Evolutionary conservation across 2,888 invertebrate genomes (phyloP).

Genomic region (Acanthosepion pharaonis): DNA sequence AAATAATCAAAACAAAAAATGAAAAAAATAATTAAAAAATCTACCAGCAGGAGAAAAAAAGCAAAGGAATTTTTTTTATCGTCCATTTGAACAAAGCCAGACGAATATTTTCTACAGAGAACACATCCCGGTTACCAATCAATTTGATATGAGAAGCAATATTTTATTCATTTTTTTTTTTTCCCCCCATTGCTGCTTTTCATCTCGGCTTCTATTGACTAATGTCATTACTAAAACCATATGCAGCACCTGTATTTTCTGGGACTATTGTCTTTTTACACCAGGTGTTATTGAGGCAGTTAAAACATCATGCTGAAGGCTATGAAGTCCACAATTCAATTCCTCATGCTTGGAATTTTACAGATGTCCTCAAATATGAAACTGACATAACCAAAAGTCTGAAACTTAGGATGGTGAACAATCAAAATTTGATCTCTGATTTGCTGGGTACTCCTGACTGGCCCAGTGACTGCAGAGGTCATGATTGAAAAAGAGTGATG

Average conservation of each 20-base stretch:
- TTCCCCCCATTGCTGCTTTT: neutral
- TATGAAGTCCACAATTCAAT: too few relatives aligned
- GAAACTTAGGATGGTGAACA: too few relatives aligned
- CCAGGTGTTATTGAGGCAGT: neutral
- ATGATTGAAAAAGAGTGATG: too few relatives aligned
- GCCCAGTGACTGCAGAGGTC: too few relatives aligned
- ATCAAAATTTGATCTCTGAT: too few relatives aligned
- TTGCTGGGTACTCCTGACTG: too few relatives aligned
- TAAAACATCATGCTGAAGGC: too few relatives aligned
- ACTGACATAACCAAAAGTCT: too few relatives aligned
- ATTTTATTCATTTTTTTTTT: neutral
- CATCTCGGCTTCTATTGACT: neutral
- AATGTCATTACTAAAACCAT: neutral
- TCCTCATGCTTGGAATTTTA: too few relatives aligned
- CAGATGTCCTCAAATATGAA: too few relatives aligned
- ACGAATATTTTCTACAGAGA: neutral
- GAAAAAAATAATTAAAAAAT: neutral
- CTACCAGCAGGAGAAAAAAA: neutral
- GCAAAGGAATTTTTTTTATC: neutral
- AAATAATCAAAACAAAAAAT: neutral
- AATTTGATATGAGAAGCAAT: slow-evolving; percentile 20
- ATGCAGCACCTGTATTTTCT: neutral
- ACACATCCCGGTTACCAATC: neutral
- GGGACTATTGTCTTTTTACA: neutral
- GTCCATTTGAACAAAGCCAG: neutral